Evolutionary conservation across 1,140 invertebrate genomes (phyloP).

Genomic region (Riptortus pedestris): DNA sequence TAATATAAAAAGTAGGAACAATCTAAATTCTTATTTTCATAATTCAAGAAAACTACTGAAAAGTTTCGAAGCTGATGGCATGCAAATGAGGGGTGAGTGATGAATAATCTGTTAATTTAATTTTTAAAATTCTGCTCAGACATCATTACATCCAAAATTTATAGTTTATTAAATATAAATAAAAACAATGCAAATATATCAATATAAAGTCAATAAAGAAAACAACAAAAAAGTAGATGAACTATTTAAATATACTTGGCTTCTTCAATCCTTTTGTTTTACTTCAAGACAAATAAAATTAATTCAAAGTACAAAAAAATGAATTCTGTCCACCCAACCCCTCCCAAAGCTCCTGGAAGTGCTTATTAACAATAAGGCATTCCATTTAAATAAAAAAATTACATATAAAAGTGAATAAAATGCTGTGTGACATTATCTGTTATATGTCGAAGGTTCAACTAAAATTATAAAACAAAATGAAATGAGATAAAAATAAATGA

Average conservation of each 20-base stretch:
- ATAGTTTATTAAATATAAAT: background rate
- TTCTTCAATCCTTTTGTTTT: background rate
- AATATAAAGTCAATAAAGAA: too few relatives aligned
- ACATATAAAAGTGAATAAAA: constrained; percentile 6
- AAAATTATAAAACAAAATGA: too few relatives aligned
- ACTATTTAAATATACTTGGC: background rate
- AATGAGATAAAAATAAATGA: too few relatives aligned
- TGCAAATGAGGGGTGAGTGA: constrained; percentile 27
- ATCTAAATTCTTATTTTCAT: constrained; percentile 24
- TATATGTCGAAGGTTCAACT: too few relatives aligned
- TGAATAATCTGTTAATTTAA: constrained; percentile 21
- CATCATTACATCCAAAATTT: background rate
- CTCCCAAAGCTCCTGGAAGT: constrained; percentile 22
- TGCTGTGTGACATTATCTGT: constrained; percentile 6
- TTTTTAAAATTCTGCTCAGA: background rate
- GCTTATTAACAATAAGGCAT: constrained; percentile 24
- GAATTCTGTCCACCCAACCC: constrained; percentile 17
- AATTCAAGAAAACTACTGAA: constrained; percentile 23
- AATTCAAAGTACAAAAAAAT: background rate
- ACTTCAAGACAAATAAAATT: background rate
- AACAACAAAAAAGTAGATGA: too few relatives aligned
- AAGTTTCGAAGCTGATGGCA: constrained; percentile 24
- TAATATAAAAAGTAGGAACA: constrained; percentile 19
- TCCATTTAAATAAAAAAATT: constrained; percentile 16
- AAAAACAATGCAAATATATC: background rate